Base-by-base conservation (phyloP, 2,797 vertebrate species). In the Florisuga fusca region DNA sequence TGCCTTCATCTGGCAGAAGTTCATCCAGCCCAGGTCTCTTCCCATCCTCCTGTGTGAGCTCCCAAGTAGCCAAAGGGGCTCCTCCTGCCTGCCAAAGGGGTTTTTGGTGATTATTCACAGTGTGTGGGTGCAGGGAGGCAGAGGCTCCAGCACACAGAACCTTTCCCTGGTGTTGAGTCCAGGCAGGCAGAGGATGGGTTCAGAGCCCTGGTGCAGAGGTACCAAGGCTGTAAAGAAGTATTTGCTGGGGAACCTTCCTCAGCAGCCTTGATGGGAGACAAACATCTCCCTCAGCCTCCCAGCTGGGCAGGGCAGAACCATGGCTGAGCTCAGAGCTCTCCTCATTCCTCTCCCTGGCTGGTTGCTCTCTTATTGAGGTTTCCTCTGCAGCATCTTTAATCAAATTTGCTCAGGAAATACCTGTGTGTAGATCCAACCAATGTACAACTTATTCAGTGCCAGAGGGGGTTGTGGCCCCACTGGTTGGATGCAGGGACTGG, bases 401-500 rank as follows among this genome's bases (percentile, higher is more conserved):
- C 38, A 67, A 79, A 85, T 82, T 85, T 71, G 48, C 62, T 90
- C 58, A 82, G 66, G 48, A 75, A 75, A 88, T 75, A 62, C 62
- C 15, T 53, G 5, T 69, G 46, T 45, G 20, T 54, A 31, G 41
- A 78, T 58, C 54, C 63, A 45, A 36, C 48, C 13, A 41, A 41
- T 41, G 38, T 13, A 41, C 38, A 58, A 50, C 34, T 63, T 36
- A 50, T 81, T 66, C 36, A 27, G 12, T 41, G 33, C 33, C 27
- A 38, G 67, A 48, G 27, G 58, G 43, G 4, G 1, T 34, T 1
- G 1, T 14, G 31, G 13, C 10, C 20, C 10, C 1, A 1, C 51
- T 16, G 51, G 41, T 19, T 7, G 21, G 8, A 15, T 7, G 48
- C 20, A 20, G 29, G 23, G 33, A n/a, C 12, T 8, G n/a, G 66